Evolutionary conservation across 2,113 vertebrate genomes (phyloP).

Genomic region (Collichthys lucidus): DNA sequence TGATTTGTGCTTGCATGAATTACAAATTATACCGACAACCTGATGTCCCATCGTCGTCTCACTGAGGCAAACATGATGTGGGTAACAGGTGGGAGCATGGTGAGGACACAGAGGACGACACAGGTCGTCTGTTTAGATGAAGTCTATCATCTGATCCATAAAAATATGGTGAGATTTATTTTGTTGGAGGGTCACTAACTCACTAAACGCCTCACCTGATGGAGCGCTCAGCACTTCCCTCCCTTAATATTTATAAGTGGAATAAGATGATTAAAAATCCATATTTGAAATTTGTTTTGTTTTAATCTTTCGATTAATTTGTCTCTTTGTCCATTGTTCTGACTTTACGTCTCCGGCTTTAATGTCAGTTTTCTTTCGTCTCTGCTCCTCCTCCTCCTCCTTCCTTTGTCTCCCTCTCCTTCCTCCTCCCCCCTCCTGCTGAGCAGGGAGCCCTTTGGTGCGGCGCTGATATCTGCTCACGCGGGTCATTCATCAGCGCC

Average conservation of each 20-base stretch:
- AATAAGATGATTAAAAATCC: too few relatives aligned
- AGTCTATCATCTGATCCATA: too few relatives aligned
- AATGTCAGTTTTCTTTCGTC: conserved; percentile 11
- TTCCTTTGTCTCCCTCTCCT: not conserved
- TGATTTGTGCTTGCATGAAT: not conserved
- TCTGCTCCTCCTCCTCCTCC: not conserved
- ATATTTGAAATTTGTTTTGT: not conserved
- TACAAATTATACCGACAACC: not conserved
- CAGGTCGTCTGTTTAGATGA: too few relatives aligned
- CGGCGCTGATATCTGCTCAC: conserved; percentile 52
- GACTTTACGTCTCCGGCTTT: not conserved
- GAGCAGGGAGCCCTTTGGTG: conserved; percentile 52
- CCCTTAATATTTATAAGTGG: too few relatives aligned
- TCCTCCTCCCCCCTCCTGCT: conserved; percentile 9
- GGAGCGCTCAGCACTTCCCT: too few relatives aligned
- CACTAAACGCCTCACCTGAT: too few relatives aligned
- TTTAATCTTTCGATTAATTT: not conserved
- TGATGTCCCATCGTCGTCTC: too few relatives aligned
- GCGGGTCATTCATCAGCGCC: conserved; percentile 64
- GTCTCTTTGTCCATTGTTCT: not conserved
- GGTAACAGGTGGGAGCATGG: too few relatives aligned
- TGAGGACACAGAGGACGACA: too few relatives aligned
- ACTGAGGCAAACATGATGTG: too few relatives aligned
- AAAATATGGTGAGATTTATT: too few relatives aligned
- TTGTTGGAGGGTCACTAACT: too few relatives aligned